Base-by-base conservation (phyloP, 1,140 invertebrate species). In the Bacillus rossius region DNA sequence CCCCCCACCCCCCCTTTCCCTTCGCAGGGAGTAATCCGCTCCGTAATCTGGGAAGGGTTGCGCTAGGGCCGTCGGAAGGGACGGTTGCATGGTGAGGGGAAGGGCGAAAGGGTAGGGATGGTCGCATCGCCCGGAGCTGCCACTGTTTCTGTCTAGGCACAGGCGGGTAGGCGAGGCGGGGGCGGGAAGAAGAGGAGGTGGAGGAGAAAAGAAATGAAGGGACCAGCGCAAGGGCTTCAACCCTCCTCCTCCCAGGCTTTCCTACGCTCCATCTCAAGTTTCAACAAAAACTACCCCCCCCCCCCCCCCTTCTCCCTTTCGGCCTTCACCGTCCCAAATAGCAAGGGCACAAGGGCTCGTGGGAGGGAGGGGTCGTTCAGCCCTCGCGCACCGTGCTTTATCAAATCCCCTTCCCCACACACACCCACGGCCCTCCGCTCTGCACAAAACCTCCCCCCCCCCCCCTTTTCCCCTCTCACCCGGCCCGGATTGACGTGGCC, bases 21-120 rank as follows among this genome's bases (percentile, higher is more conserved):
- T 68, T 67, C 72, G 72, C 70, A 70, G 71, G 71, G 72, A 67
- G 74, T 75, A 73, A 73, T 75, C 71, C 67, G 68, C 70, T 69
- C 65, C 65, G 65, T 65, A 69, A 57, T 65, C 47, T 42, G 47
- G 13, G 29, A 23, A 54, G 26, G 29, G 20, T n/a, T 34, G 34
- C 55, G 54, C 42, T 41, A 61, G 57, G 59, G 58, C 47, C 53
- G 58, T 42, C 53, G 48, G 53, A 40, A 57, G 29, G 54, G 61
- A 51, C 43, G 17, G 53, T 57, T 57, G 48, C 57, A 53, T 56
- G 64, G 67, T 67, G 69, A 67, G 68, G 64, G 65, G 64, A 60
- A 67, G 63, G 57, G 50, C 61, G 62, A 62, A 62, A 67, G 68
- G 66, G 66, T 65, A 64, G 66, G 65, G 65, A 68, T 40, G 54